Conservation (phyloP, 2,888 invertebrate species). For the Azorinus chamasolen region DNA sequence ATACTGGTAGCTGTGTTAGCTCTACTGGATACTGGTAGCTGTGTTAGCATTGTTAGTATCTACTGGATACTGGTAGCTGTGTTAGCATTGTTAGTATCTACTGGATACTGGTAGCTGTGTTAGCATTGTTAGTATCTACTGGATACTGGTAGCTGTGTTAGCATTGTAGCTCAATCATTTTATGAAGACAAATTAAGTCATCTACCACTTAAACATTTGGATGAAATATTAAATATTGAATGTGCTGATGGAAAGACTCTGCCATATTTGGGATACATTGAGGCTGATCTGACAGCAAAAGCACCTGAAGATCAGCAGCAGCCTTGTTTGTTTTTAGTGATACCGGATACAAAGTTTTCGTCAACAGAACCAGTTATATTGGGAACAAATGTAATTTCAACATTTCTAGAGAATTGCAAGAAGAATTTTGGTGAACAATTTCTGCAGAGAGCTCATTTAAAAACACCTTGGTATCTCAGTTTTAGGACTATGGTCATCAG, state of each 20-base stretch:
- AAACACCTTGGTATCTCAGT: conserved; percentile 27
- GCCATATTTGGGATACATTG: conserved; percentile 36
- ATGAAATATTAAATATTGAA: no score
- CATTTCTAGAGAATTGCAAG: conserved; percentile 4
- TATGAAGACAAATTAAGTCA: no score
- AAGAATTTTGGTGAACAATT: conserved; percentile 18
- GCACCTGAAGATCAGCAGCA: no score
- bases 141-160: no score
- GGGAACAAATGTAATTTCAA: conserved; percentile 27
- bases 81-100: no score
- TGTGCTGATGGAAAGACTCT: conserved; percentile 32
- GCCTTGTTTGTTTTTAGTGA: conserved; percentile 29
- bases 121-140: no score
- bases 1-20: no score
- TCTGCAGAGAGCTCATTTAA: conserved; percentile 23
- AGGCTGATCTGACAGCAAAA: no score
- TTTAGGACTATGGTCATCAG: conserved; percentile 27
- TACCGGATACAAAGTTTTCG: conserved; percentile 21
- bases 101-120: no score
- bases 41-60: no score
- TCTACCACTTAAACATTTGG: no score
- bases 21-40: conserved; percentile 37
- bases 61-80: conserved; percentile 38
- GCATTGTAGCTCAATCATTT: no score
- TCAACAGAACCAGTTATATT: conserved; percentile 20